phyloP scores from a whole-genome alignment of 2,888 invertebrate species.

The Harpalus rubripes region DNA sequence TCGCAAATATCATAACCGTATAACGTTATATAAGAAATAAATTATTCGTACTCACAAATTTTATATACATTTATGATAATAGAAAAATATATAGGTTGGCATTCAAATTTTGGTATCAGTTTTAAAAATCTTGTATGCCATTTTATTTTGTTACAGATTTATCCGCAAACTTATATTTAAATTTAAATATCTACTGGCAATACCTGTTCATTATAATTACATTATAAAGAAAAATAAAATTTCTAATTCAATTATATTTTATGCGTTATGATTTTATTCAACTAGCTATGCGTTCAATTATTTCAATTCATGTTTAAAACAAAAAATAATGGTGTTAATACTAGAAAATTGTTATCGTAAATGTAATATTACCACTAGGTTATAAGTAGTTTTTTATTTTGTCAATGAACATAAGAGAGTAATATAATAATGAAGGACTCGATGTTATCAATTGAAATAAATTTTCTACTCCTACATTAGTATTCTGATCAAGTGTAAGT shows the following conservation, averaged over 20 bases:
- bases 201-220: no score
- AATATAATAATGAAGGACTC: slow-evolving; percentile 18
- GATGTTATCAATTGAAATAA: slow-evolving; percentile 41
- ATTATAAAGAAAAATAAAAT: no score
- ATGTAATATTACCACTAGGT: not conserved
- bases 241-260: not conserved
- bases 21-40: no score
- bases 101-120: no score
- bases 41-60: no score
- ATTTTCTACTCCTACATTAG: slow-evolving; percentile 12
- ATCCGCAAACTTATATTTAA: no score
- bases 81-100: no score
- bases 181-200: no score
- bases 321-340: not conserved
- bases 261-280: not conserved
- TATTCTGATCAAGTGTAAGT: slow-evolving; percentile 27
- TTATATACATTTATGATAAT: no score
- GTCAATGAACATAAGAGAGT: not conserved
- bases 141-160: no score
- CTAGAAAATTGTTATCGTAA: not conserved
- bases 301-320: not conserved
- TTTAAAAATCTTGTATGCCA: no score
- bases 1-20: no score
- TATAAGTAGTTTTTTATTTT: not conserved
- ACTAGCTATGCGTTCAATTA: not conserved